These are phyloP conservation scores for Diceros bicornis DNA, from an alignment of 2,797 vertebrate species.

Conservation along the genomic window DNA sequence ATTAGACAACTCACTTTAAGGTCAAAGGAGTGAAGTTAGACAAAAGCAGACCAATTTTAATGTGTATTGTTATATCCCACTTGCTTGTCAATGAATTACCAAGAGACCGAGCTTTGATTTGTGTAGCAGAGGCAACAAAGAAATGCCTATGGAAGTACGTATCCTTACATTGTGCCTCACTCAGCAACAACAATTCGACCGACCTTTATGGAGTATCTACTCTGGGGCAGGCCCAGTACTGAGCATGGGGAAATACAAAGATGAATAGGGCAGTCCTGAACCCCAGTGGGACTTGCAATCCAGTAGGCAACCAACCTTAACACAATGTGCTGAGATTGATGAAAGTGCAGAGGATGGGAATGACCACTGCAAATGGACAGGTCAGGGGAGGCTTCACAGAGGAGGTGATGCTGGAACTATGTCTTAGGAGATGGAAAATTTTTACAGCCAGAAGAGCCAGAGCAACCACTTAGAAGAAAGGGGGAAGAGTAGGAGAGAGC, in stretches of 20 bases:
- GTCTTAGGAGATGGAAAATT: neutral
- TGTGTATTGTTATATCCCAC: neutral
- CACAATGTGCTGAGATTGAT: neutral
- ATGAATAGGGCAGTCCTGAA: neutral
- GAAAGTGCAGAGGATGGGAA: neutral
- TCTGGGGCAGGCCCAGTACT: neutral
- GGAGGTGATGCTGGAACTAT: neutral
- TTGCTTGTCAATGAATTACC: neutral
- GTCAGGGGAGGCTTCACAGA: neutral
- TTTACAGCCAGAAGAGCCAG: neutral
- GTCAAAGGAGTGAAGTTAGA: neutral
- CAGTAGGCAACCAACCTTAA: neutral
- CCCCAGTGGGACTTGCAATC: neutral
- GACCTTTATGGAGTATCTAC: accelerated
- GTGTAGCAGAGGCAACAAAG: neutral
- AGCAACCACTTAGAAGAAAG: neutral
- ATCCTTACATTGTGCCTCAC: neutral
- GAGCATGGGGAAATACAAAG: neutral
- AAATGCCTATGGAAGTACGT: accelerated
- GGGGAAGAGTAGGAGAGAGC: neutral
- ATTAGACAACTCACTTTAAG: neutral
- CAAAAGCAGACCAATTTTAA: neutral
- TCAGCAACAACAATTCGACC: too few species aligned
- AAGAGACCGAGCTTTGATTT: neutral
- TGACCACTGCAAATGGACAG: neutral